These are phyloP conservation scores for Gortyna flavago DNA, from an alignment of 2,888 invertebrate genomes.

Conservation along the genomic window DNA sequence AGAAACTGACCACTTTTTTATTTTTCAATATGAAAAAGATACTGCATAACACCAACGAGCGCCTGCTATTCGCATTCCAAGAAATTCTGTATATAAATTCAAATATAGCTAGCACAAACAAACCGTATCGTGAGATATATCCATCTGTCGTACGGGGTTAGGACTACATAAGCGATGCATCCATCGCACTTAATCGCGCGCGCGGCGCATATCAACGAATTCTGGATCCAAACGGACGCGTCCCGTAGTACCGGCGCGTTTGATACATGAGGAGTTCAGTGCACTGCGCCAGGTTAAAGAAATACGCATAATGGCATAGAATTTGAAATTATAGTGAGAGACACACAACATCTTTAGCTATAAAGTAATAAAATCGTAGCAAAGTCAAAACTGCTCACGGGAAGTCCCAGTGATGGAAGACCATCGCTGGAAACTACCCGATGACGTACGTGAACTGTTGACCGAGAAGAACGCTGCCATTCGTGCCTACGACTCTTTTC, in stretches of 20 bases:
- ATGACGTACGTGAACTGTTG: too few species aligned
- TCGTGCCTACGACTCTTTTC: too few species aligned
- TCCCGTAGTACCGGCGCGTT: slow-evolving; percentile 31
- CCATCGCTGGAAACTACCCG: too few species aligned
- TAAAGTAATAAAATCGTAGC: not conserved
- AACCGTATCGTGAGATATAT: slow-evolving; percentile 13
- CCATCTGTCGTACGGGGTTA: slow-evolving; percentile 20
- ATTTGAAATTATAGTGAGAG: not conserved
- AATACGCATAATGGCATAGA: not conserved
- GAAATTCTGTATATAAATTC: slow-evolving; percentile 11
- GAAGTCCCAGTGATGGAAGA: too few species aligned
- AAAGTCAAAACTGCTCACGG: not conserved
- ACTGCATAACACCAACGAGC: not conserved
- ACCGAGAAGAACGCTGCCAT: too few species aligned
- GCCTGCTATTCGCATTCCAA: not conserved
- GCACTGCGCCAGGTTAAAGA: not conserved
- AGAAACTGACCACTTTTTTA: not conserved
- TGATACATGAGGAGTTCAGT: slow-evolving; percentile 33
- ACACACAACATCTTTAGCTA: not conserved
- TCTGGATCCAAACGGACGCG: slow-evolving; percentile 14
- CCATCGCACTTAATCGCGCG: slow-evolving; percentile 50
- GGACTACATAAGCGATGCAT: slow-evolving; percentile 41
- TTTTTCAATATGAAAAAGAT: not conserved
- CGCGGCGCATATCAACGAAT: slow-evolving; percentile 34
- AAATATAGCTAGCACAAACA: slow-evolving; percentile 2